phyloP scores from a whole-genome alignment of 2,797 vertebrate species.

The Glossophaga mutica region DNA sequence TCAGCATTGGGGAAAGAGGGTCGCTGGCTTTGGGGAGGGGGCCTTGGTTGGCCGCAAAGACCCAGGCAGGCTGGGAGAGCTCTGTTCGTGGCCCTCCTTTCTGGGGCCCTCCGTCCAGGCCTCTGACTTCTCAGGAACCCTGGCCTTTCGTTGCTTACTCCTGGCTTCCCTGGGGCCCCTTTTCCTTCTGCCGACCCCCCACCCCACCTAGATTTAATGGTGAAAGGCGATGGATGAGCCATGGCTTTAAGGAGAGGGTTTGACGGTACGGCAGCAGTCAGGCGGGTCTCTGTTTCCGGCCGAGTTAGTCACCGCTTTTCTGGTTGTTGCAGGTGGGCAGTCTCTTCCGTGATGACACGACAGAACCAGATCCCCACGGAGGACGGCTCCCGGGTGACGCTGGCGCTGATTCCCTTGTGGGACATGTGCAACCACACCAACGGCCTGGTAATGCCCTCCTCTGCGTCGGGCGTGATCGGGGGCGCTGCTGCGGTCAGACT shows the following conservation, averaged over 20 bases:
- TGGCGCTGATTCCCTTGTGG: constrained; percentile 97
- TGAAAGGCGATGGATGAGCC: not conserved
- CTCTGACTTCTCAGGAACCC: not conserved
- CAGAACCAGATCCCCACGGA: constrained; percentile 99
- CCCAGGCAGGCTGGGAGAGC: not conserved
- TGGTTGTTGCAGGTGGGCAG: constrained; percentile 90
- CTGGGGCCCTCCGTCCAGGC: not conserved
- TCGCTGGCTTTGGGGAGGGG: too few relatives aligned
- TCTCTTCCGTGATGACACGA: constrained; percentile 98
- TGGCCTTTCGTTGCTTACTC: not conserved
- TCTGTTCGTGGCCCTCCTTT: not conserved
- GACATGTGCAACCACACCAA: constrained; percentile 99
- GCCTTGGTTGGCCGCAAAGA: not conserved
- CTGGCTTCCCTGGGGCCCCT: not conserved
- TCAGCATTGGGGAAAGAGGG: not conserved
- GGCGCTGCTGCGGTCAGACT: not conserved
- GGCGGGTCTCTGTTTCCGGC: not conserved
- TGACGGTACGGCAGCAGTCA: not conserved
- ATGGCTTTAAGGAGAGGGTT: not conserved
- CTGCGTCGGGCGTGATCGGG: constrained; percentile 4
- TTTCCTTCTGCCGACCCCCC: not conserved
- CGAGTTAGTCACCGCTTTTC: not conserved
- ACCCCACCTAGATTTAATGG: not conserved
- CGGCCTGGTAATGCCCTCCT: constrained; percentile 89
- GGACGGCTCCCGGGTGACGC: constrained; percentile 94